Evolutionary conservation across 2,797 vertebrate species (phyloP).

Genomic region (Selene dorsalis): DNA sequence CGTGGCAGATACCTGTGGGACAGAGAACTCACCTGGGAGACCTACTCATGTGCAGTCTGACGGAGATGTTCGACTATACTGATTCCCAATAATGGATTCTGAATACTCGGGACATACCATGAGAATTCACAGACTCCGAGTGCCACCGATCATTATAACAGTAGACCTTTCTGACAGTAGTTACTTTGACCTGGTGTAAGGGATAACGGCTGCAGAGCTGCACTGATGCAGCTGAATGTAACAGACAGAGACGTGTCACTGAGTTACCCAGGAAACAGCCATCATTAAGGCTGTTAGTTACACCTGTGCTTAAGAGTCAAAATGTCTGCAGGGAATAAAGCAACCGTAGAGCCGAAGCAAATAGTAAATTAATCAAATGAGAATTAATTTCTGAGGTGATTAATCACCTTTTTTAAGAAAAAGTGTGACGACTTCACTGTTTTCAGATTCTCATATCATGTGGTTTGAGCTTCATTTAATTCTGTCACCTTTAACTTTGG

Average conservation of each 20-base stretch:
- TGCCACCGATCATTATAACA: not conserved
- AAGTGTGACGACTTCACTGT: not conserved
- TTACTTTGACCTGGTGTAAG: not conserved
- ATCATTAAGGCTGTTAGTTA: not conserved
- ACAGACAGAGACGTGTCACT: not conserved
- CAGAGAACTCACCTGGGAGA: no score
- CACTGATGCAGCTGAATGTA: not conserved
- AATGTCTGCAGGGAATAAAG: not conserved
- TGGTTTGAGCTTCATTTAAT: not conserved
- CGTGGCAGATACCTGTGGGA: no score
- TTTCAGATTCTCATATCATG: not conserved
- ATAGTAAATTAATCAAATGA: not conserved
- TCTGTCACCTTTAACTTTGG: not conserved
- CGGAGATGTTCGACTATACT: not conserved
- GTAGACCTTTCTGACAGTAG: not conserved
- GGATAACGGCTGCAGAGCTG: not conserved
- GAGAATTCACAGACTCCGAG: not conserved
- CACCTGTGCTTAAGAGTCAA: not conserved
- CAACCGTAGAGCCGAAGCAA: no score
- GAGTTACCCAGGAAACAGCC: not conserved
- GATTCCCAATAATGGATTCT: slow-evolving; percentile 9
- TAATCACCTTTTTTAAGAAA: not conserved
- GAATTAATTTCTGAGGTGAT: not conserved
- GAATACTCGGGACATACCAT: not conserved
- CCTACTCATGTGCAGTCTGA: slow-evolving; percentile 8